Conservation (phyloP, 2,113 vertebrate genomes). For the Eulemur rufifrons region DNA sequence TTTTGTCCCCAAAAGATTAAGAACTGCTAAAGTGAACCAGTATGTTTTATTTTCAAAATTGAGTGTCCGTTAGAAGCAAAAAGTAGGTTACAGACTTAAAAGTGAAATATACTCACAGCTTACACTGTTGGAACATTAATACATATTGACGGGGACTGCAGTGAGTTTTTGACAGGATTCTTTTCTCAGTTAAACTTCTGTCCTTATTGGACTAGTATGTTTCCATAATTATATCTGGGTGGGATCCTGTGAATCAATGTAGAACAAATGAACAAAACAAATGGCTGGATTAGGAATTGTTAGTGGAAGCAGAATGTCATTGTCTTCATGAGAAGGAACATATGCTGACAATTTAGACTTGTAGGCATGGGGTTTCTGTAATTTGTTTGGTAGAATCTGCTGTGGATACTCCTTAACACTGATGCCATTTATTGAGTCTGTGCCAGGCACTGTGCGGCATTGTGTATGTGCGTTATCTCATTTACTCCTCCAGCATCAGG, state of each 20-base stretch:
- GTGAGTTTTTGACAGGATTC: not conserved
- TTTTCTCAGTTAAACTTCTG: not conserved
- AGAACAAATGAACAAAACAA: slow-evolving; percentile 42
- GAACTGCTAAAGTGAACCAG: not conserved
- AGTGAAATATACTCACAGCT: not conserved
- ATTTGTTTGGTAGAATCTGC: not conserved
- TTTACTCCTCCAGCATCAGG: not conserved
- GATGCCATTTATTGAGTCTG: not conserved
- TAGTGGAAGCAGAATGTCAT: slow-evolving; percentile 13
- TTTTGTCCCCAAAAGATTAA: not conserved
- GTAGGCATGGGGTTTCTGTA: not conserved
- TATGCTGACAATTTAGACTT: not conserved
- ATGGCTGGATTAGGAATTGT: slow-evolving; percentile 19
- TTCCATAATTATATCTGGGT: not conserved
- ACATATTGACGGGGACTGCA: not conserved
- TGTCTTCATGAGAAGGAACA: slow-evolving; percentile 35
- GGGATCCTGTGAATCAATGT: not conserved
- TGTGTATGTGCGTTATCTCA: not conserved
- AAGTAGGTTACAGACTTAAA: not conserved
- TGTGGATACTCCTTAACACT: not conserved
- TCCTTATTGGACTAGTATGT: not conserved
- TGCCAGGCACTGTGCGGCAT: not conserved
- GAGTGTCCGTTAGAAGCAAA: not conserved
- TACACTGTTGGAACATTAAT: not conserved
- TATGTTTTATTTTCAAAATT: slow-evolving; percentile 26